Evolutionary conservation across 2,113 vertebrate species (phyloP), one percentile per base, ranked within the genome.

Genomic region (Dryoscopus gambensis): DNA sequence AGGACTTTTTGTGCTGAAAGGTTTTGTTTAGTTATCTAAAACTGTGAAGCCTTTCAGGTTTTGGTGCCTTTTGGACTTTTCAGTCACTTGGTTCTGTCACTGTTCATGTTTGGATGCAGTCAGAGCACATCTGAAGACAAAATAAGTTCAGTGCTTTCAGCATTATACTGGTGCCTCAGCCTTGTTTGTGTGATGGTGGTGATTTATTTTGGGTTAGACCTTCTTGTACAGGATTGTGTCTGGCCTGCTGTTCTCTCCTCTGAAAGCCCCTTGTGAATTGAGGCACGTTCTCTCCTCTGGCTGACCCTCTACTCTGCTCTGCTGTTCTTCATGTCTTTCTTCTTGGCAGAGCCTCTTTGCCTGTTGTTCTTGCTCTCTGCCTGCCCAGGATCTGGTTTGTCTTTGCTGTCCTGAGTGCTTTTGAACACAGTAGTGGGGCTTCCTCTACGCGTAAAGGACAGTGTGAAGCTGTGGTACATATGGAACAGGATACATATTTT

Each of bases 301-400:
- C 77, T 56, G 40, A 56, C 27, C 28, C 10, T 30, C 42, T 71
- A 5, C 49, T 63, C 40, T 33, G 15, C 47, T 49, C 39, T 69
- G 1, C 22, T 91, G 23, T 49, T 79, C 56, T 47, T 65, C 4
- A 2, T 52, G 44, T 24, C 37, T 35, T 87, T 60, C 35, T 44
- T 69, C 40, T 42, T 81, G 40, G 46, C 70, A 85, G 15, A 90
- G 9, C 30, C 18, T 73, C 50, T 33, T 42, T 76, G 46, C 53
- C 55, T 65, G n/a, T 62, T 52, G 5, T 59, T 47, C 40, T 71
- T 89, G 49, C 55, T 37, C 15, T 52, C 64, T 74, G 21, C 22
- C 70, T 62, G 40, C 31, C 65, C 0, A 0, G 19, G 28, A 2
- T 52, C n/a, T 49, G 35, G 30, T 39, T 86, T 75, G 21, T 70